Evolutionary conservation across 2,888 invertebrate species (phyloP).

Genomic region (Isotomurus palustris): DNA sequence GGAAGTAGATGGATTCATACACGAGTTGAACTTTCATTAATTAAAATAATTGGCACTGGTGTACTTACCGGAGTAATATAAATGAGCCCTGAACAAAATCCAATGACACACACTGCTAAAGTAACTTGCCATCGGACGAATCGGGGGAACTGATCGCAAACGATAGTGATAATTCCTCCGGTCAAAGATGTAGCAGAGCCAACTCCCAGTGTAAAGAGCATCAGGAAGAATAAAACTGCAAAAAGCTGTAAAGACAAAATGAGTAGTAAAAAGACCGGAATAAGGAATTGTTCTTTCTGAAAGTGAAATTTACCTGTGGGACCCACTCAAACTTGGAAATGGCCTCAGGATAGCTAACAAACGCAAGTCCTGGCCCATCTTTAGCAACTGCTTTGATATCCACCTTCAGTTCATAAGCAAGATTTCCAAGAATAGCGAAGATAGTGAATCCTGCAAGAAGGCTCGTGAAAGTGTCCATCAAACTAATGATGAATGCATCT

Average conservation of each 20-base stretch:
- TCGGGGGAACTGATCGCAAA: slow-evolving; percentile 64
- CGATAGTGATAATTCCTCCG: slow-evolving; percentile 63
- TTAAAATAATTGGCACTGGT: not conserved
- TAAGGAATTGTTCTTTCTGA: not conserved
- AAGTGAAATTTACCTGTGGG: slow-evolving; percentile 29
- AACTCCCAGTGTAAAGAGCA: slow-evolving; percentile 72
- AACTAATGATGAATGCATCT: slow-evolving; percentile 74
- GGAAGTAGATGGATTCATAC: not conserved
- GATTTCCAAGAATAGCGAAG: slow-evolving; percentile 62
- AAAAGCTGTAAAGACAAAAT: slow-evolving; percentile 61
- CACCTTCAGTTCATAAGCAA: slow-evolving; percentile 60
- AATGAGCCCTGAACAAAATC: slow-evolving; percentile 58
- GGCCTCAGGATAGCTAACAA: slow-evolving; percentile 66
- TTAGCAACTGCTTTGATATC: slow-evolving; percentile 62
- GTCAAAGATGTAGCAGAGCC: slow-evolving; percentile 70
- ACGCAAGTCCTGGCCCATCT: slow-evolving; percentile 62
- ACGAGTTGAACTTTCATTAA: not conserved
- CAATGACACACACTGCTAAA: slow-evolving; percentile 55
- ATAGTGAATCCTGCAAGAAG: slow-evolving; percentile 76
- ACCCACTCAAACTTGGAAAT: slow-evolving; percentile 50
- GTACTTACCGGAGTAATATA: slow-evolving; percentile 58
- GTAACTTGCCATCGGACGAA: slow-evolving; percentile 61
- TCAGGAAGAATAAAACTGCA: slow-evolving; percentile 72
- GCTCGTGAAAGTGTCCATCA: slow-evolving; percentile 76
- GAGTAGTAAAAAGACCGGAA: not conserved